Evolutionary conservation across 2,888 invertebrate genomes (phyloP), one percentile per base, ranked within the genome.

Genomic region (Limnephilus auricula): DNA sequence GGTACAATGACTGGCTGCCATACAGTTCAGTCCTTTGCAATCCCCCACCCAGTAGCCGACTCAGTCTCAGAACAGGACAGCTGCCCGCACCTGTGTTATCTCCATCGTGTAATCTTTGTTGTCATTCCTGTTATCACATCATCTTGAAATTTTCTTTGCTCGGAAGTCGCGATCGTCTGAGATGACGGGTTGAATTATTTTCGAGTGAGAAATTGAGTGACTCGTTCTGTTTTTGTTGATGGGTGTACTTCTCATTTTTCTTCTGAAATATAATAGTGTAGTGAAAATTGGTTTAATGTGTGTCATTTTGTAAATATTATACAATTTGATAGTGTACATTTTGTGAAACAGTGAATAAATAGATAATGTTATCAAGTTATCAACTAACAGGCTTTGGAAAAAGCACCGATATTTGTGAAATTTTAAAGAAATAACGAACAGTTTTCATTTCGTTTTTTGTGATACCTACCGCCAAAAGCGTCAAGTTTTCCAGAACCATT

Each of bases 1-100:
- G 37, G 91, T 91, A 91, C 91, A 91, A 89, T 91, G 91, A 82
- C 89, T 79, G 91, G 78, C 30, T 31, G 40, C 30, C 18, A 79
- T 89, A 89, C 80, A 65, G 79, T 89, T 79, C 79, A 89, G 89
- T 89, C 89, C 79, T 34, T 79, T 37, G 34, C 89, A 50, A 87
- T 50, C 30, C 87, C 87, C 87, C 40, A 32, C 80, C 34, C 25
- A 37, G 12, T 40, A 40, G 37, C 40, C 25, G 84, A 6, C 12
- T 84, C 84, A 4, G 40, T n/a, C 37, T 15, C 82, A 34, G 18
- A 13, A 82, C 82, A 18, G 34, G 34, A 37, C 34, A 25, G 32
- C 32, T 31, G 32, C 32, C 34, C 34, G 82, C 82, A 34, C 18
- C 80, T 31, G 31, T 32, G 34, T 37, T 82, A 82, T 65, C 65